Evolutionary conservation across 2,113 vertebrate species (phyloP).

Genomic region (Martes martes): DNA sequence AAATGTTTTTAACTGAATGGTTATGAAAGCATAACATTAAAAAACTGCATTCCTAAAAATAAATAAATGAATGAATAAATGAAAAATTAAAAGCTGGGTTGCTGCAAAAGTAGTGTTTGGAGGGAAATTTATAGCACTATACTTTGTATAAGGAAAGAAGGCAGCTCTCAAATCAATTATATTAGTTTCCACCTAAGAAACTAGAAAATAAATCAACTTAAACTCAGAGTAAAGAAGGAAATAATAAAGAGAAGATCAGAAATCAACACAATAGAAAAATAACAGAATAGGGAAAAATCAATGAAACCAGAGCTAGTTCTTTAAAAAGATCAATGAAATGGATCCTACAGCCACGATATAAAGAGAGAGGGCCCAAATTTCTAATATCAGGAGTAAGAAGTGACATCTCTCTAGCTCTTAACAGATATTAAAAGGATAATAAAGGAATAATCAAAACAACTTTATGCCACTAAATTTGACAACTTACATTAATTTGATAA

Average conservation of each 20-base stretch:
- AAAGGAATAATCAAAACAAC: not conserved
- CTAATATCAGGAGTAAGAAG: not conserved
- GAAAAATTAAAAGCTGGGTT: not conserved
- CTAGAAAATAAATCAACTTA: not conserved
- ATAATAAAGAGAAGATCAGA: not conserved
- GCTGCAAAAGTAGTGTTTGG: not conserved
- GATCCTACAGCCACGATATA: not conserved
- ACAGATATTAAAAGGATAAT: not conserved
- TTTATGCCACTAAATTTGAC: not conserved
- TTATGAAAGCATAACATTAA: not conserved
- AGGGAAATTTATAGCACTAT: not conserved
- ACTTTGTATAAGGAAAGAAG: not conserved
- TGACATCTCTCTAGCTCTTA: not conserved
- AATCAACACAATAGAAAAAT: not conserved
- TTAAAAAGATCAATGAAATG: not conserved
- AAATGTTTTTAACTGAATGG: constrained; percentile 14
- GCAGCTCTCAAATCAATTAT: not conserved
- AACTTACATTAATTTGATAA: not conserved
- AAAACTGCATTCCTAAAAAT: not conserved
- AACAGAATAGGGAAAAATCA: not conserved
- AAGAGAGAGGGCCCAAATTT: not conserved
- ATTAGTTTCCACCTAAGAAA: not conserved
- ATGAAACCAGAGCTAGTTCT: not conserved
- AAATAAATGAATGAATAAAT: not conserved
- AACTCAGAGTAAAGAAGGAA: not conserved